phyloP scores from a whole-genome alignment of 2,888 invertebrate species.

The Lottia gigantea region DNA sequence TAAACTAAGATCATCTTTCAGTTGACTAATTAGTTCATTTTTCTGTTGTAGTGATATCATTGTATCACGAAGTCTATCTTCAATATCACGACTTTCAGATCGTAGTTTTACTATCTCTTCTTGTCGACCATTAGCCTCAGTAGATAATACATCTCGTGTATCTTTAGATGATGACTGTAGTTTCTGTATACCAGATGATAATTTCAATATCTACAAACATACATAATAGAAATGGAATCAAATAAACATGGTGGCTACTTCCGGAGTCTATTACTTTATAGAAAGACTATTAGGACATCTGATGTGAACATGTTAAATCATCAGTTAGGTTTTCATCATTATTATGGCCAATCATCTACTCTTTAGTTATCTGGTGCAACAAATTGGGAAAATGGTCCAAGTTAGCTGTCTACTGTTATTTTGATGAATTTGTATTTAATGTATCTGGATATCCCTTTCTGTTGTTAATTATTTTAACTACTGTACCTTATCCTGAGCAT shows the following conservation, averaged over 20 bases:
- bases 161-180: conserved; percentile 64
- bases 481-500: conserved; percentile 57
- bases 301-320: too few species aligned
- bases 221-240: background rate
- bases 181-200: conserved; percentile 63
- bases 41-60: conserved; percentile 56
- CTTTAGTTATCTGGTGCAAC: too few species aligned
- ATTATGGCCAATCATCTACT: too few species aligned
- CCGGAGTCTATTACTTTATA: too few species aligned
- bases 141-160: conserved; percentile 62
- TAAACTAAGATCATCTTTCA: conserved; percentile 59
- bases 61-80: conserved; percentile 61
- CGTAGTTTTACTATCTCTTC: conserved; percentile 51
- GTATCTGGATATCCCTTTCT: too few species aligned
- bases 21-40: conserved; percentile 59
- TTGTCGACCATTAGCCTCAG: conserved; percentile 52
- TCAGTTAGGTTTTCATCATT: too few species aligned
- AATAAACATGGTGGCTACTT: background rate
- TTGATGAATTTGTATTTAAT: too few species aligned
- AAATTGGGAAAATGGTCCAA: too few species aligned
- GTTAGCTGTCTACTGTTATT: too few species aligned
- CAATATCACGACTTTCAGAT: conserved; percentile 55
- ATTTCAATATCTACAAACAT: conserved; percentile 58
- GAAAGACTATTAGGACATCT: too few species aligned
- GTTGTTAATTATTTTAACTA: conserved; percentile 16